Conservation (phyloP, 2,797 vertebrate genomes). For the Petrocephalus schoutedeni region DNA sequence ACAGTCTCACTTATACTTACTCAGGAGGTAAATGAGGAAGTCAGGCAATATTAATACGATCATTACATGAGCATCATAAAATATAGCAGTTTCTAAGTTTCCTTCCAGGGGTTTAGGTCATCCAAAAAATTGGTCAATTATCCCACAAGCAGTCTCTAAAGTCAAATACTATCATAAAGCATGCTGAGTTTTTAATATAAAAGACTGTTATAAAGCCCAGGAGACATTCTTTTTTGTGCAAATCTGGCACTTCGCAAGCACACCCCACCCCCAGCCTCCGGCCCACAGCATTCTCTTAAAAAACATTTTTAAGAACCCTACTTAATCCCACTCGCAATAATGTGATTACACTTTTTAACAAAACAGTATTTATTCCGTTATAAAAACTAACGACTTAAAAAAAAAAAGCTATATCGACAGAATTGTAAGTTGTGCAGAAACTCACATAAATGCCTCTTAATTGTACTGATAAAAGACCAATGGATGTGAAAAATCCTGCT, state of each 20-base stretch:
- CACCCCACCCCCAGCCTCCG: background rate
- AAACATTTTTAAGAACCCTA: background rate
- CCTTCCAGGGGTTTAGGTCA: background rate
- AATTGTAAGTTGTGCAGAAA: background rate
- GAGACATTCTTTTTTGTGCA: background rate
- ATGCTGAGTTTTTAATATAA: background rate
- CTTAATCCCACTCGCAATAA: background rate
- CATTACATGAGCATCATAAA: background rate
- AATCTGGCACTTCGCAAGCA: background rate
- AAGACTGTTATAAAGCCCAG: background rate
- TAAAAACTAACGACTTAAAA: background rate
- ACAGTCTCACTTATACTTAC: background rate
- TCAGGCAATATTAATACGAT: background rate
- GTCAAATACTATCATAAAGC: background rate
- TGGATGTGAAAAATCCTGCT: background rate
- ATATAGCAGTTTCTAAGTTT: background rate
- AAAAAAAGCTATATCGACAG: background rate
- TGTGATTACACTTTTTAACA: too few relatives aligned
- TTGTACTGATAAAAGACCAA: background rate
- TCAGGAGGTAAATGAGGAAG: background rate
- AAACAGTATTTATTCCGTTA: background rate
- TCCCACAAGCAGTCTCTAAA: background rate
- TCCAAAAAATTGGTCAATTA: background rate
- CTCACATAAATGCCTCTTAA: background rate
- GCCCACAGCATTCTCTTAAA: background rate